Percentiles rank a stretch among this genome's conserved stretches.
phyloP scores from a whole-genome alignment of 2,888 invertebrate species.

The Drosophila prostipennis region DNA sequence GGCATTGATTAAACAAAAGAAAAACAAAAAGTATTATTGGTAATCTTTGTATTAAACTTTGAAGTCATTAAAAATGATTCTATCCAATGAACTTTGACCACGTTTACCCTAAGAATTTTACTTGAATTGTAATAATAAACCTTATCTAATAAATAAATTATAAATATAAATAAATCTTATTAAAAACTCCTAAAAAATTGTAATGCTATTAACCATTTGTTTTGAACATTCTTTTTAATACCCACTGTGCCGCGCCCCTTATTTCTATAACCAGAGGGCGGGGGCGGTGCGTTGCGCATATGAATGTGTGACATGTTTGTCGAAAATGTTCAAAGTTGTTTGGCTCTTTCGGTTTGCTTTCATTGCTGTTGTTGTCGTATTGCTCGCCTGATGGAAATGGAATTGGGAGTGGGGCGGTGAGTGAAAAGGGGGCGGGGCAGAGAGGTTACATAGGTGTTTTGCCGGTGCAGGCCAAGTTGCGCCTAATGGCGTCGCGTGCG shows the following conservation, averaged over 20 bases:
- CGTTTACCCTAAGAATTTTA: too few species aligned
- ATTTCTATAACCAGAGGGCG: neutral
- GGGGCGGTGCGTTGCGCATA: conserved; percentile 56
- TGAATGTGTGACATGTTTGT: conserved; percentile 79
- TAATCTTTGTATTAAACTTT: too few species aligned
- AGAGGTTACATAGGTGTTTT: conserved; percentile 55
- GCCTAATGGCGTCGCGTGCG: conserved; percentile 75
- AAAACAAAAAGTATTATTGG: neutral
- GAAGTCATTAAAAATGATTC: too few species aligned
- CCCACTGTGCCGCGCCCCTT: conserved; percentile 51
- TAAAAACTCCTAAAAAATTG: too few species aligned
- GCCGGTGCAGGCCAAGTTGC: conserved; percentile 67
- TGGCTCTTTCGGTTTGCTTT: conserved; percentile 44
- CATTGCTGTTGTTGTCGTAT: conserved; percentile 33
- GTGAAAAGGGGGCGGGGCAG: conserved; percentile 8
- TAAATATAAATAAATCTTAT: too few species aligned
- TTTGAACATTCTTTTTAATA: neutral
- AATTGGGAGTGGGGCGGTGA: conserved; percentile 7
- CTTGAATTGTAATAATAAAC: too few species aligned
- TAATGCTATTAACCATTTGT: neutral
- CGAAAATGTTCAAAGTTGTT: conserved; percentile 76
- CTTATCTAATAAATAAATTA: neutral
- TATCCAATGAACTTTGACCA: too few species aligned
- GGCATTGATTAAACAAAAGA: too few species aligned
- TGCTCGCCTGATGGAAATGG: conserved; percentile 47